phyloP scores from a whole-genome alignment of 1,140 invertebrate species.

The Papilio polytes region DNA sequence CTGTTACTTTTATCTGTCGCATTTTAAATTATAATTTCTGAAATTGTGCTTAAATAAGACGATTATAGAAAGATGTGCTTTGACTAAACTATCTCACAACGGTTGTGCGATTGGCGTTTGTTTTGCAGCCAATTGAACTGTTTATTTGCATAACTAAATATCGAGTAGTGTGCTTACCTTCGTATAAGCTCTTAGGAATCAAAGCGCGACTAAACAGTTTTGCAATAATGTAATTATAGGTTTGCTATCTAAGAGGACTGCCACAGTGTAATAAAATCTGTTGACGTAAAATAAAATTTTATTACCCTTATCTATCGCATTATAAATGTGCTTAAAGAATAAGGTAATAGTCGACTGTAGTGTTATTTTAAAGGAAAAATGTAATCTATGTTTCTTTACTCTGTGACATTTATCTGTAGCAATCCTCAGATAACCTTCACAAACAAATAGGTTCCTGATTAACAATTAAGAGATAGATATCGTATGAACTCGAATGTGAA shows the following conservation, averaged over 20 bases:
- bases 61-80: too few species aligned
- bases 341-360: too few species aligned
- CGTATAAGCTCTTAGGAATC: too few species aligned
- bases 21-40: background rate
- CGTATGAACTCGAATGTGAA: slow-evolving; percentile 29
- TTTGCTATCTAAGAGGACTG: background rate
- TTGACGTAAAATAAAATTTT: background rate
- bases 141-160: too few species aligned
- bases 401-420: slow-evolving; percentile 49
- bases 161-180: too few species aligned
- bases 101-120: too few species aligned
- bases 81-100: too few species aligned
- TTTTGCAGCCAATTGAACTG: too few species aligned
- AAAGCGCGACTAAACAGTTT: too few species aligned
- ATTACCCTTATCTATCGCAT: background rate
- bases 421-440: slow-evolving; percentile 48
- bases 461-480: slow-evolving; percentile 67
- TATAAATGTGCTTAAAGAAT: background rate
- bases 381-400: background rate
- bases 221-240: too few species aligned
- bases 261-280: slow-evolving; percentile 13
- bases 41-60: too few species aligned
- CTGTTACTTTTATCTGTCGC: background rate
- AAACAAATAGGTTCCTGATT: slow-evolving; percentile 51
- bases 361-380: too few species aligned